Base-by-base conservation (phyloP, 2,113 vertebrate genomes). In the Spea bombifrons region DNA sequence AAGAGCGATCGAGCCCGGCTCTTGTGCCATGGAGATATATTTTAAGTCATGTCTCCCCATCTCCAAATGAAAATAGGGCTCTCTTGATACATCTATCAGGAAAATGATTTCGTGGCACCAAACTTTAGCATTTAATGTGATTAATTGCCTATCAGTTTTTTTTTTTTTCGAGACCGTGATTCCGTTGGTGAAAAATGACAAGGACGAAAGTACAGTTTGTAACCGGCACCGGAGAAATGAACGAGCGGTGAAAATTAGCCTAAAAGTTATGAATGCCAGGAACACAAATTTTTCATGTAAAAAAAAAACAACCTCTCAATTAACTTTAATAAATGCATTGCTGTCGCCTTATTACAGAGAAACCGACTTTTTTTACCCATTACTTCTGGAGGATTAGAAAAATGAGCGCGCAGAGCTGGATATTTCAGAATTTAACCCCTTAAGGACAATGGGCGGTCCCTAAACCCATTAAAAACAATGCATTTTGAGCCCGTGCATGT, bases 111-210 rank as follows among this genome's bases (percentile, higher is more conserved):
- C 48, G 79, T 16, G 5, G 30, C 75, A 81, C 72, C 64, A 52
- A 73, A 10, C 10, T 83, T 68, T 48, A 84, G 83, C 73, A 67
- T 79, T 67, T 71, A 82, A 70, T 81, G 78, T 82, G 82, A 73
- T 83, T 75, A 84, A 84, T 0, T 67, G 66, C 72, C 52, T 73
- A 61, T 59, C 63, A 49, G 80, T 82, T 85, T 77, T 81, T 30
- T 30, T 30, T 30, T 30, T 82, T 85, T 77, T 82, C 81, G 68
- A 80, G 69, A 30, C 71, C 72, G 13, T 73, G 83, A 82, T 73
- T 75, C 66, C 71, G 50, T 75, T 50, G 75, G 68, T 79, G 73
- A 85, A 66, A 75, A 83, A 80, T 50, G 16, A 65, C 73, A 81
- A 82, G 78, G 75, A 46, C 84, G 75, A 17, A 3, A 75, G 81